Conservation (phyloP, 2,113 vertebrate species). For the Hypocryptadius cinnamomeus region DNA sequence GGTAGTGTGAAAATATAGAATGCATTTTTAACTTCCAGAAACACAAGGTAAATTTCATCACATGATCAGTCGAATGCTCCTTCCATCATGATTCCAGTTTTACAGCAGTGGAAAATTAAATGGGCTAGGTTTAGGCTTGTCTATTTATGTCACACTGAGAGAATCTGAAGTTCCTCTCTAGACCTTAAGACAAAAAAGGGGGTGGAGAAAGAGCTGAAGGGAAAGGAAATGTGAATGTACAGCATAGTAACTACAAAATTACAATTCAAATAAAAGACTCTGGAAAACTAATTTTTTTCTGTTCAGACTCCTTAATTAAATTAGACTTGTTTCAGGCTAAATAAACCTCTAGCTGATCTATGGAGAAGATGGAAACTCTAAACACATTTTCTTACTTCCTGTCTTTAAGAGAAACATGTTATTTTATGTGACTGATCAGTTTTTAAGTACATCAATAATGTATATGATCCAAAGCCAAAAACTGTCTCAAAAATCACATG, state of each 20-base stretch:
- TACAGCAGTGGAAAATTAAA: not conserved
- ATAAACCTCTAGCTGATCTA: not conserved
- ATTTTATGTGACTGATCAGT: not conserved
- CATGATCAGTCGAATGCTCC: not conserved
- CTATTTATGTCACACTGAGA: not conserved
- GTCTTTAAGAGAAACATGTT: not conserved
- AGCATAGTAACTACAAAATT: not conserved
- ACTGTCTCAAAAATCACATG: not conserved
- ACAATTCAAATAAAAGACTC: not conserved
- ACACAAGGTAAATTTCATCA: not conserved
- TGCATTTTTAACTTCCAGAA: not conserved
- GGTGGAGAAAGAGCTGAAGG: not conserved
- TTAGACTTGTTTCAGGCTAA: not conserved
- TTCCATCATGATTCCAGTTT: not conserved
- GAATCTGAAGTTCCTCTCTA: not conserved
- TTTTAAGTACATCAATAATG: not conserved
- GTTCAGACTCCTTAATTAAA: not conserved
- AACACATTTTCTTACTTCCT: not conserved
- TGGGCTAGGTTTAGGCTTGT: not conserved
- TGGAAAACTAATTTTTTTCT: not conserved
- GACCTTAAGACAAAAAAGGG: rapidly evolving
- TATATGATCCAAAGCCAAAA: not conserved
- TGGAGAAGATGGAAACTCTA: not conserved
- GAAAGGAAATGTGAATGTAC: not conserved
- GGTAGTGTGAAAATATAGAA: not conserved